Evolutionary conservation across 2,113 vertebrate species (phyloP), one percentile per base, ranked within the genome.

Genomic region (Delphinapterus leucas): DNA sequence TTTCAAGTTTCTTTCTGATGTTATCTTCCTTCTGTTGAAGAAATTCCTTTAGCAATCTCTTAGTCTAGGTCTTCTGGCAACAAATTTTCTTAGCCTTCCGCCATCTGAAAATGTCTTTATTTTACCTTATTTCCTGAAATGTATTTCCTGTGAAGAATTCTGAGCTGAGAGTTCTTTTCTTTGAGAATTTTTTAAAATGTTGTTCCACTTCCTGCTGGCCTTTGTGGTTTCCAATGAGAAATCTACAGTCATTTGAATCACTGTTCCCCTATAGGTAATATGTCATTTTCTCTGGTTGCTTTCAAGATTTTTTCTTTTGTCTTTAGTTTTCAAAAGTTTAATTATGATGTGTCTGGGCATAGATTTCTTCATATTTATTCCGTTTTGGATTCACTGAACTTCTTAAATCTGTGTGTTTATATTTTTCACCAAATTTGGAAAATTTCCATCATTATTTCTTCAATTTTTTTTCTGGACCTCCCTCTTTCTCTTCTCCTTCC

Each of bases 241-340:
- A 80, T 41, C 44, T 1, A 5, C 36, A 25, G 38, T 81, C 86
- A 28, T 63, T 31, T 33, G 23, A 82, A 82, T 68, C n/a, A 28
- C 53, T 70, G 21, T 31, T 71, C 44, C 53, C 26, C 15, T 80
- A 0, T 60, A 68, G 25, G 36, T 73, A 71, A 83, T 25, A 14
- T 20, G 18, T 65, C 76, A 55, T 25, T 90, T 68, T 82, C 90
- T 60, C 67, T 33, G 68, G 25, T 76, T 90, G 25, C 55, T 70
- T 95, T 93, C 70, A 68, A 79, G 44, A 74, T 9, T 12, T 85
- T 93, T 93, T 81, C 58, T 23, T 77, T 83, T 83, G 65, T 82
- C n/a, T 95, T 95, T 60, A 49, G 55, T 88, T 83, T 90, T 76
- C 55, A 93, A 38, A 41, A 26, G 33, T 83, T 83, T 97, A 44